phyloP scores from a whole-genome alignment of 2,888 invertebrate genomes.

The Megamerina dolium region DNA sequence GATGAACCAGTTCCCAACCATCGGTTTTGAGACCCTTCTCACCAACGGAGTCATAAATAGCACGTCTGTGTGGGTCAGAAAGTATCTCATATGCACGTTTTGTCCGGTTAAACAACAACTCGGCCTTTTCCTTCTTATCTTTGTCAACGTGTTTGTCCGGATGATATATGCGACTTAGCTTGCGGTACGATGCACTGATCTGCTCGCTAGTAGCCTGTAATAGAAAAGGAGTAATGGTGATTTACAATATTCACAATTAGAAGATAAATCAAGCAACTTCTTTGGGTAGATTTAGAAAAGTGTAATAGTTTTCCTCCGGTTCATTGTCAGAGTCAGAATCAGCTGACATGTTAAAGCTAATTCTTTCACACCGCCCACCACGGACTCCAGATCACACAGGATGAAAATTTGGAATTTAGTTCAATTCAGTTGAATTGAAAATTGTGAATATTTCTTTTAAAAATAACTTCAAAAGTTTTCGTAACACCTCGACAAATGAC shows the following conservation, averaged over 20 bases:
- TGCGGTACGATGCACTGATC: conserved; percentile 87
- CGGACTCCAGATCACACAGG: too few species aligned
- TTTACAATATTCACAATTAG: neutral
- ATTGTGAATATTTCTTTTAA: conserved; percentile 15
- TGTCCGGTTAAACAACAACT: conserved; percentile 84
- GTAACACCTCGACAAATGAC: conserved; percentile 10
- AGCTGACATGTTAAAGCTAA: conserved; percentile 27
- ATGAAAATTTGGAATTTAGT: conserved; percentile 15
- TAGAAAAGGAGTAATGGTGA: conserved; percentile 9
- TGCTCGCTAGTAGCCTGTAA: conserved; percentile 84
- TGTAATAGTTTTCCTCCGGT: conserved; percentile 80
- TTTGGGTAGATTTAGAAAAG: conserved; percentile 77
- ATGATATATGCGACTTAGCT: conserved; percentile 88
- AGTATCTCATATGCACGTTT: conserved; percentile 94
- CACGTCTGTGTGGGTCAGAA: conserved; percentile 86
- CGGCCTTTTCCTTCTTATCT: conserved; percentile 79
- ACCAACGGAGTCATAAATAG: conserved; percentile 89
- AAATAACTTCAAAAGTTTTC: conserved; percentile 21
- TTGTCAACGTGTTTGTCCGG: conserved; percentile 93
- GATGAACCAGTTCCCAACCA: conserved; percentile 91
- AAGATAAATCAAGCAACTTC: conserved; percentile 62
- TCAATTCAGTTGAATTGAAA: conserved; percentile 7
- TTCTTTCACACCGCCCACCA: too few species aligned
- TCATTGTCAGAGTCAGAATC: conserved; percentile 60
- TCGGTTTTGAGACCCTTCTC: conserved; percentile 86